Evolutionary conservation across 2,888 invertebrate genomes (phyloP).

Genomic region (Schizaphis graminum): DNA sequence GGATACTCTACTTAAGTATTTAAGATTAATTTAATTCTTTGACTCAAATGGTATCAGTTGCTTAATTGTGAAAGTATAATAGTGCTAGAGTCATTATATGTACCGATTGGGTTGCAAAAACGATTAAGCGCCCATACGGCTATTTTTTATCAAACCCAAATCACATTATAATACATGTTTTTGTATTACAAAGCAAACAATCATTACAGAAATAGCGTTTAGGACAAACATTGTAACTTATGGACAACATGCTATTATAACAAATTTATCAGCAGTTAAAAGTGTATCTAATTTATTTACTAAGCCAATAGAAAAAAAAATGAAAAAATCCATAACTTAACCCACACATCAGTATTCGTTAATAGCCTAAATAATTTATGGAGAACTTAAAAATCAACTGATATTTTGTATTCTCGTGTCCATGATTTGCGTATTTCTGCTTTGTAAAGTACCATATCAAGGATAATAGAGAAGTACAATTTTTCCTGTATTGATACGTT

Average conservation of each 20-base stretch:
- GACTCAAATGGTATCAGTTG: constrained; percentile 29
- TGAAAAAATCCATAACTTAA: background rate
- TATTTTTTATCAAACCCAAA: constrained; percentile 35
- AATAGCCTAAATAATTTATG: background rate
- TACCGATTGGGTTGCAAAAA: constrained; percentile 22
- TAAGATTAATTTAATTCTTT: background rate
- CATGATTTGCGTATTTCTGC: background rate
- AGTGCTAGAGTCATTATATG: background rate
- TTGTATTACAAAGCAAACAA: background rate
- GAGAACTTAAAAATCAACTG: too few species aligned
- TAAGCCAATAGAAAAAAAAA: background rate
- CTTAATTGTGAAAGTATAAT: constrained; percentile 55
- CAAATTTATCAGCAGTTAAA: background rate
- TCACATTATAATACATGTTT: background rate
- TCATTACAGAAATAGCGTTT: background rate
- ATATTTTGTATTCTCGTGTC: background rate
- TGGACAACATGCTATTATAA: background rate
- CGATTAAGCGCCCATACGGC: constrained; percentile 4
- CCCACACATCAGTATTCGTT: background rate
- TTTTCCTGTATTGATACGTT: background rate
- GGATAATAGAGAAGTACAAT: background rate
- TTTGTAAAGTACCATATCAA: background rate
- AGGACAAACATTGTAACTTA: background rate
- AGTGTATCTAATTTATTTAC: background rate
- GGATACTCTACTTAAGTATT: background rate